A percentile compares a stretch with the other conserved stretches of the same genome.
phyloP scores from a whole-genome alignment of 2,113 vertebrate genomes.

The Xyrauchen texanus region DNA sequence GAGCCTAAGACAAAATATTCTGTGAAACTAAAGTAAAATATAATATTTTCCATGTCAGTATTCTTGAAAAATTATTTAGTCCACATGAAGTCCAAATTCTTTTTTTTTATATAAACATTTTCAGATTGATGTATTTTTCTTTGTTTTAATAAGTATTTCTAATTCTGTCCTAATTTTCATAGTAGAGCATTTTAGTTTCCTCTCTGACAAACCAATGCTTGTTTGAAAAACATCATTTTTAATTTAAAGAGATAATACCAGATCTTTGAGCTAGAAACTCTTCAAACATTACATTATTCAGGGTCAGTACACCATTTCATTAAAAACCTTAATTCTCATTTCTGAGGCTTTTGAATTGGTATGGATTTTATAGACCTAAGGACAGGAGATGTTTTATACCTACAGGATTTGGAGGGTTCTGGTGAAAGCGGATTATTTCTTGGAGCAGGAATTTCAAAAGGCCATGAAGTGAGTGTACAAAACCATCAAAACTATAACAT shows the following conservation, averaged over 20 bases:
- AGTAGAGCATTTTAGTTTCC: too few relatives aligned
- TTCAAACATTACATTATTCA: background rate
- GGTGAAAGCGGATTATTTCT: slow-evolving; percentile 66
- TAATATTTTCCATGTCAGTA: background rate
- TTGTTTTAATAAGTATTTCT: too few relatives aligned
- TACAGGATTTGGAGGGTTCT: slow-evolving; percentile 87
- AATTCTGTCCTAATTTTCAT: too few relatives aligned
- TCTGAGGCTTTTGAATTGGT: background rate
- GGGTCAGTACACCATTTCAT: background rate
- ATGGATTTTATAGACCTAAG: background rate
- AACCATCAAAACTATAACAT: background rate
- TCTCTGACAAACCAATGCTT: too few relatives aligned
- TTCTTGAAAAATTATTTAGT: background rate
- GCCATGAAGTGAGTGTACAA: slow-evolving; percentile 70
- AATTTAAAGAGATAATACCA: background rate
- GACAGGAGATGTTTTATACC: slow-evolving; percentile 28
- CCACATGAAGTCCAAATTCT: background rate
- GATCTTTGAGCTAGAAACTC: background rate
- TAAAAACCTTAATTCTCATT: background rate
- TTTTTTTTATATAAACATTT: too few relatives aligned
- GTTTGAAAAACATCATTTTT: background rate
- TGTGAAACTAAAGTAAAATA: background rate
- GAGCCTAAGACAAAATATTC: too few relatives aligned
- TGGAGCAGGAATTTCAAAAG: slow-evolving; percentile 62
- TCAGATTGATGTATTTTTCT: too few relatives aligned